A percentile compares a stretch with the other conserved stretches of the same genome.
Evolutionary conservation across 2,797 vertebrate species (phyloP).

Genomic region (Hyperoplus lanceolatus): DNA sequence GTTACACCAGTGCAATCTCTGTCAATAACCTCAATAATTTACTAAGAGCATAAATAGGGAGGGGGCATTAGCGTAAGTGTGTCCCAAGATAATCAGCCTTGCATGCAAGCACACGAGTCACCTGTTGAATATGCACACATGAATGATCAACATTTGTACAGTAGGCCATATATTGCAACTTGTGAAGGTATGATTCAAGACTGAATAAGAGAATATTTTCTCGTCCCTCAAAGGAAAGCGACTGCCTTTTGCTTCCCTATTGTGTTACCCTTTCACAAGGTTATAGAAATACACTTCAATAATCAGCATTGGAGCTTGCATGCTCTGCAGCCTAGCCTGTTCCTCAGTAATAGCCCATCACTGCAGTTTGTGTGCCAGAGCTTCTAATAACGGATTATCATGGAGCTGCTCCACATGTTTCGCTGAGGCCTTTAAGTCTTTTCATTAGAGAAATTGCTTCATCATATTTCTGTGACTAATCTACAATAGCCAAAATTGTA

Average conservation of each 20-base stretch:
- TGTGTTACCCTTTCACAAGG: slow-evolving; percentile 77
- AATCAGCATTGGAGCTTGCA: slow-evolving; percentile 61
- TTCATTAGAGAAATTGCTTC: slow-evolving; percentile 75
- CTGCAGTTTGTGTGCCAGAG: slow-evolving; percentile 72
- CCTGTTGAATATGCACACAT: slow-evolving; percentile 31
- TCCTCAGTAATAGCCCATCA: slow-evolving; percentile 73
- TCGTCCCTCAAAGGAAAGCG: slow-evolving; percentile 42
- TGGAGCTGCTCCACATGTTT: slow-evolving; percentile 77
- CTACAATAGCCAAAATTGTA: slow-evolving; percentile 59
- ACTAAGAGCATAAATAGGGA: slow-evolving; percentile 25
- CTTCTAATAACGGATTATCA: slow-evolving; percentile 79
- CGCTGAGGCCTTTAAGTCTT: slow-evolving; percentile 76
- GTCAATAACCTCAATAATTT: slow-evolving; percentile 44
- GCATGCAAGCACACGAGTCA: slow-evolving; percentile 42
- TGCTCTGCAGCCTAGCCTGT: slow-evolving; percentile 71
- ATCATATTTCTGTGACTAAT: slow-evolving; percentile 74
- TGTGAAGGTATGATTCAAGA: slow-evolving; percentile 26
- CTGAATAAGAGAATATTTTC: slow-evolving; percentile 39
- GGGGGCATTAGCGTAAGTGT: slow-evolving; percentile 27
- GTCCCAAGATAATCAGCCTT: slow-evolving; percentile 35
- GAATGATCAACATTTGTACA: slow-evolving; percentile 3
- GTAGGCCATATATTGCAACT: slow-evolving; percentile 20
- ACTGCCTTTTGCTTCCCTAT: slow-evolving; percentile 51
- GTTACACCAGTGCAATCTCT: slow-evolving; percentile 32
- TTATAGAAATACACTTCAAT: slow-evolving; percentile 69